Conservation (phyloP, 2,113 vertebrate species). For the Ploceus nigricollis region DNA sequence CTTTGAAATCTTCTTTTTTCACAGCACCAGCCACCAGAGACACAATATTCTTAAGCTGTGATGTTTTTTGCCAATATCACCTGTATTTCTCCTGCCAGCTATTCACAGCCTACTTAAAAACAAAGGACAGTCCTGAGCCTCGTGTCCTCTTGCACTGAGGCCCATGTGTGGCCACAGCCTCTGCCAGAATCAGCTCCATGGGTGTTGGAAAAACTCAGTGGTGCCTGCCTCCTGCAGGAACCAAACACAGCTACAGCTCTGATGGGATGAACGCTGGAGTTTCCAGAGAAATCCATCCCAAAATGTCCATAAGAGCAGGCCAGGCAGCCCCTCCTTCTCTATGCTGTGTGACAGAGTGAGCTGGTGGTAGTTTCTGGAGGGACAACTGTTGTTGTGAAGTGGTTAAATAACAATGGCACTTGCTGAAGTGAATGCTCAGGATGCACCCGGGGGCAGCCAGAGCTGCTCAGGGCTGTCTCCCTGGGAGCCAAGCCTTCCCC, state of each 20-base stretch:
- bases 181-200: neutral
- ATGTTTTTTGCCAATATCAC: neutral
- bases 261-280: neutral
- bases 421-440: neutral
- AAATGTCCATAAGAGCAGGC: rapidly evolving
- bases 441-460: rapidly evolving
- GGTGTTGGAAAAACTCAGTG: neutral
- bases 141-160: rapidly evolving
- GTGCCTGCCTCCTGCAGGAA: slow-evolving; percentile 2
- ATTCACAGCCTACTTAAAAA: neutral
- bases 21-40: neutral
- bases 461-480: neutral
- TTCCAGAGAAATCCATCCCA: neutral
- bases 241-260: neutral
- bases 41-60: neutral
- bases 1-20: neutral
- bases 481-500: neutral
- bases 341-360: rapidly evolving
- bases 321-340: neutral
- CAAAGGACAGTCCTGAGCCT: neutral
- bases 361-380: neutral
- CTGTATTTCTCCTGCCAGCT: neutral
- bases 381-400: rapidly evolving
- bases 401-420: neutral
- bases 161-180: neutral